Base-by-base conservation (phyloP, 2,888 invertebrate genomes). In the Crepidodera aurea region DNA sequence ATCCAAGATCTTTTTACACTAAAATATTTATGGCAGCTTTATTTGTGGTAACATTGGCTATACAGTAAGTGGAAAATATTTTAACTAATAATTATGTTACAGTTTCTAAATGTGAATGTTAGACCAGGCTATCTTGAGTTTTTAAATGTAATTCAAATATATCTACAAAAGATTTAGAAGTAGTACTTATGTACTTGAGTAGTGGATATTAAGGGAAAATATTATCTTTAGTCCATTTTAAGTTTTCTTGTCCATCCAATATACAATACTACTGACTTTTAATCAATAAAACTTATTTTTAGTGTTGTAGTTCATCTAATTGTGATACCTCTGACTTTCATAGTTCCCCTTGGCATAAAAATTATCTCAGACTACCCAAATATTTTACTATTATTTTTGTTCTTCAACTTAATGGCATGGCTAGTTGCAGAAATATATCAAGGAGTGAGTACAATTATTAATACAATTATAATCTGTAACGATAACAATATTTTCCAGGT, bases 281-380 rank as follows among this genome's bases (percentile, higher is more conserved):
- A 46, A 15, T 10, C n/a, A 32, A 15, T 15, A 37, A 37, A 39
- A 12, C 22, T 54, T 54, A 25, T 42, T 73, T 71, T 65, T 63
- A 73, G 73, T 46, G 19, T 64, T 8, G 37, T 59, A 37, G 42
- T 70, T 32, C 56, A 73, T 53, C 46, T 69, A 10, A 29, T 68
- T 48, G 51, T 69, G 5, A 64, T 73, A 32, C 73, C 73, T 15
- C 18, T 71, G 6, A 62, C 65, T 16, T 69, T 71, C 46, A 53
- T 67, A n/a, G 48, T 69, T 40, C 68, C 69, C 12, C 51, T 69
- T 51, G 68, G 61, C 37, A 15, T 63, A 25, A 64, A 64, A 53
- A 48, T 69, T 22, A 42, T 69, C 25, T 59, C 66, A 15, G 65
- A 68, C 42, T 63, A 66, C 50, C 55, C 62, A 1, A 59, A 67